Base-by-base conservation (phyloP, 2,888 invertebrate species). In the Meloe dianella region DNA sequence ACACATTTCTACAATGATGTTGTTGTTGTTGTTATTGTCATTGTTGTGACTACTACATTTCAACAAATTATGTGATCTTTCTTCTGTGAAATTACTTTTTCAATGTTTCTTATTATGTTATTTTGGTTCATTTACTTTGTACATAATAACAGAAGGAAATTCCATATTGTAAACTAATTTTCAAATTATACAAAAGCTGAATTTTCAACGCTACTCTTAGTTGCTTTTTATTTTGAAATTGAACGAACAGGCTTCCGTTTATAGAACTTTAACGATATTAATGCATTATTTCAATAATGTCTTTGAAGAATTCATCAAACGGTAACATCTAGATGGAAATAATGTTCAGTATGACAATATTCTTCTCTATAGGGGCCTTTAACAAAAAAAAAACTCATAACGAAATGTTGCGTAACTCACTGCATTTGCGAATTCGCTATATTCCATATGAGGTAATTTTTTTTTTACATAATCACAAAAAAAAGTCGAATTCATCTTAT, bases 61-160 rank as follows among this genome's bases (percentile, higher is more conserved):
- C 69, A 69, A 64, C 73, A 69, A 68, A 73, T 72, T 73, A 74
- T 67, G 64, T 66, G 65, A 74, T 68, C 71, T 73, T 73, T 73
- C 74, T 74, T 70, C 72, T 74, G 73, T 74, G 73, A 74, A 74
- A 74, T 74, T 74, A 74, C 72, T 72, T 73, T 74, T 68, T 68
- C 66, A 68, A 71, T 71, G 73, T 71, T 67, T 65, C 64, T 65
- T 27, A 27, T 61, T 47, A 27, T 27, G 20, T 32, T 32, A 32
- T 68, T n/a, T 68, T 69, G 64, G 51, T 65, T 70, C 68, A 70
- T 70, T 71, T 68, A 70, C 60, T 62, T 60, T 35, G 1, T 35
- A 10, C n/a, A n/a, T n/a, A 9, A 35, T 4, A 14, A 12, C 10
- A 35, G 9, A 61, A 60, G 58, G 54, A 38, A 4, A 51, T 61